Evolutionary conservation across 2,797 vertebrate genomes (phyloP).

Genomic region (Mormyrops boulengeri): DNA sequence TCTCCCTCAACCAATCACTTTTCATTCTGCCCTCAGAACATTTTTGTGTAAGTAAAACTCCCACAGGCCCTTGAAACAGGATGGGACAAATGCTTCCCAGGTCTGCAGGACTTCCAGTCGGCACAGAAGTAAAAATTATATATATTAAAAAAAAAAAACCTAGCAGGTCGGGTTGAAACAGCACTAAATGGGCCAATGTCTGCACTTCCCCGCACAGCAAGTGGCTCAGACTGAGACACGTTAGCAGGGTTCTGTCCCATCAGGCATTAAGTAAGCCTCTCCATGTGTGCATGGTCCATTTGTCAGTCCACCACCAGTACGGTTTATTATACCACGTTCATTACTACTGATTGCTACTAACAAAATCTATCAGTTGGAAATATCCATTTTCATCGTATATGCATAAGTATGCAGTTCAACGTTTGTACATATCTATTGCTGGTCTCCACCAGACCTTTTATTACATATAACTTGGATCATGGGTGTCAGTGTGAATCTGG

Average conservation of each 20-base stretch:
- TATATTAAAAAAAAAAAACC: not conserved
- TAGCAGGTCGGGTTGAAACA: not conserved
- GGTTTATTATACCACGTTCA: not conserved
- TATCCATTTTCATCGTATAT: not conserved
- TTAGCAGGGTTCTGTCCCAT: not conserved
- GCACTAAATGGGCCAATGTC: not conserved
- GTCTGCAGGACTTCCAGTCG: not conserved
- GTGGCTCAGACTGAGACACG: not conserved
- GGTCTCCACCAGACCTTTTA: not conserved
- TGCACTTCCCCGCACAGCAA: not conserved
- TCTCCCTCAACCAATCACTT: not conserved
- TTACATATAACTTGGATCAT: not conserved
- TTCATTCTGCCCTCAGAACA: not conserved
- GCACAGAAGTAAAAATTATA: not conserved
- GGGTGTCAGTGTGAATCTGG: not conserved
- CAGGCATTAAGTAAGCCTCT: not conserved
- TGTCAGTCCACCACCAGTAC: not conserved
- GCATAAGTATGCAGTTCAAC: not conserved
- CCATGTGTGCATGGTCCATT: not conserved
- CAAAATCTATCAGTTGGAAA: not conserved
- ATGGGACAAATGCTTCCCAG: not conserved
- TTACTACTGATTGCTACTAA: not conserved
- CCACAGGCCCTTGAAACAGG: not conserved
- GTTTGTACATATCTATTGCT: not conserved
- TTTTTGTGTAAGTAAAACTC: not conserved